Evolutionary conservation across 2,113 vertebrate genomes (phyloP), one percentile per base, ranked within the genome.

Genomic region (Rhineura floridana): DNA sequence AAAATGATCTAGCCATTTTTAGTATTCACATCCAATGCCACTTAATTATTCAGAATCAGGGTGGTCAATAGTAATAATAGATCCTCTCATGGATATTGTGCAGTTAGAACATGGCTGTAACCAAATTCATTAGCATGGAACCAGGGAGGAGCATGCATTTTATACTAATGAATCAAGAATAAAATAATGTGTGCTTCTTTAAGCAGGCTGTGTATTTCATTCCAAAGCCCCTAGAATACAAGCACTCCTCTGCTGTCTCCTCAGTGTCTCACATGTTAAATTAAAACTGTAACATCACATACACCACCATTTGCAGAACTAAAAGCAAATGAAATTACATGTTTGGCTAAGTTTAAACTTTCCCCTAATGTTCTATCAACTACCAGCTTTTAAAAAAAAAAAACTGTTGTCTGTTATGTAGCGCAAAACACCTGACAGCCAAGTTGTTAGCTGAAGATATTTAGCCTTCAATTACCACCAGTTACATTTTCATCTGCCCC

Each of bases 401-500:
- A 1, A 6, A 5, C 17, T 81, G 86, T 30, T 87, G 46, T 39
- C 89, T 92, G 76, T 87, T 59, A 39, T 44, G 42, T 19, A 84
- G 0, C 52, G 91, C 77, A 46, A n/a, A 91, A 84, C 25, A 83
- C 3, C 59, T 89, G 36, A 28, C 36, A 36, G 77, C 19, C 19
- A 25, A 33, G n/a, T 89, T 90, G 82, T 19, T 91, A 30, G 39
- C 70, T 21, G 78, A 89, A 30, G 52, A 75, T 63, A 77, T 62
- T 88, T 77, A 90, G 55, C 55, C 39, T 44, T 89, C 69, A 33
- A 30, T 88, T 92, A 86, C 63, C 65, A 55, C 44, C 77, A 33
- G 2, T 79, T 83, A 72, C 4, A 75, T 88, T 92, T 91, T 86
- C 81, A 93, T 59, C 39, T 76, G 0, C 90, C 52, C 42, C 17